Evolutionary conservation across 1,140 invertebrate genomes (phyloP).

Genomic region (Eubasilissa regina): DNA sequence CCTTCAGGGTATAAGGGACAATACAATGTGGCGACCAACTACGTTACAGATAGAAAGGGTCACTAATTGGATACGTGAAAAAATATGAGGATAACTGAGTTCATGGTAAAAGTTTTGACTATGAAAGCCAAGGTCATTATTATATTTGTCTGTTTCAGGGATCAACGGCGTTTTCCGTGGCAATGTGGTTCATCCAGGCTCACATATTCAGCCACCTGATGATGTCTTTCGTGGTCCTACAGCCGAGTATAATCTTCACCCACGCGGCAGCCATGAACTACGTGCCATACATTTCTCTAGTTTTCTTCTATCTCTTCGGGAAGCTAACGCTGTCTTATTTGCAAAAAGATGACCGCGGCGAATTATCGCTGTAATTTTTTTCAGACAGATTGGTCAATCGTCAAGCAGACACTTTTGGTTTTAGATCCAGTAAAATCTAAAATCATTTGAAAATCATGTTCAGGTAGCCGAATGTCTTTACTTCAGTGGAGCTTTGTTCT

Average conservation of each 20-base stretch:
- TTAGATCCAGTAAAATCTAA: too few species aligned
- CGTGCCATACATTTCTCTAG: conserved; percentile 22
- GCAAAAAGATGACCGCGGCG: neutral
- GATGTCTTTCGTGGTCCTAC: conserved; percentile 10
- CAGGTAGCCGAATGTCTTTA: too few species aligned
- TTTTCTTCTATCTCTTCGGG: conserved; percentile 7
- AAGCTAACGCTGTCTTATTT: conserved; percentile 6
- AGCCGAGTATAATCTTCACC: neutral
- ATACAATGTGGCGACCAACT: too few species aligned
- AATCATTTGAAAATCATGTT: too few species aligned
- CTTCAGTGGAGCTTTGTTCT: too few species aligned
- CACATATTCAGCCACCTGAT: conserved; percentile 35
- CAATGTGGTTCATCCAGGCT: conserved; percentile 31
- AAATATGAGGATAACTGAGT: too few species aligned
- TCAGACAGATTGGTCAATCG: neutral
- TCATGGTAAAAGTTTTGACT: too few species aligned
- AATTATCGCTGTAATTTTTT: too few species aligned
- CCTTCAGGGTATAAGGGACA: too few species aligned
- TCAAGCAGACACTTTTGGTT: too few species aligned
- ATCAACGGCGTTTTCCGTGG: conserved; percentile 8
- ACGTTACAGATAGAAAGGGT: too few species aligned
- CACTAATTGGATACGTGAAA: too few species aligned
- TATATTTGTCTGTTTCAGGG: neutral
- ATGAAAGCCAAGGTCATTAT: neutral
- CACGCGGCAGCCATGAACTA: conserved; percentile 27